Percentiles rank a stretch among this genome's conserved stretches.
These are phyloP conservation scores for Holacanthus passer DNA, from an alignment of 2,113 vertebrate genomes.

Conservation along the genomic window DNA sequence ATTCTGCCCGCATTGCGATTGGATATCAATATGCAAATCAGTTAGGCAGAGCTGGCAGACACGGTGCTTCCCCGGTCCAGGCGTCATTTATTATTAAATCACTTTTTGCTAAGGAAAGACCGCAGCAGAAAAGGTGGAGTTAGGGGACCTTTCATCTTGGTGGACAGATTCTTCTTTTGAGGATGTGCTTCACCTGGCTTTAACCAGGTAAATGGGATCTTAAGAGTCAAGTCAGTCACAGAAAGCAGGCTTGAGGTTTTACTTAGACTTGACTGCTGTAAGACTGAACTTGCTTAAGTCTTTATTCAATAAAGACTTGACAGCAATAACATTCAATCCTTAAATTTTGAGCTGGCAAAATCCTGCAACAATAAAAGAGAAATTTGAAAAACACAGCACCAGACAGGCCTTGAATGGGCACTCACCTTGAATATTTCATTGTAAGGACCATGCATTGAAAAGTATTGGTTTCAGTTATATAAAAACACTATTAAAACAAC, in stretches of 20 bases:
- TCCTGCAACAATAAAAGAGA: too few species aligned
- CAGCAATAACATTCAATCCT: too few species aligned
- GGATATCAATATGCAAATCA: background rate
- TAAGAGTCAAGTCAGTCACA: too few species aligned
- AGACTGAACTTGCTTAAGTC: too few species aligned
- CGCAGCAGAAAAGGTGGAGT: background rate
- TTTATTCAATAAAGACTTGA: too few species aligned
- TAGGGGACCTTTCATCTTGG: background rate
- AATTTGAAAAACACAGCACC: background rate
- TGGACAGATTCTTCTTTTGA: too few species aligned
- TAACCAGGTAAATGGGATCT: too few species aligned
- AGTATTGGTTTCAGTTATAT: background rate
- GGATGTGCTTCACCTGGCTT: too few species aligned
- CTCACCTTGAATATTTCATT: conserved; percentile 9
- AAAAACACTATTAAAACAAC: background rate
- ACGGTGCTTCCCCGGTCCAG: background rate
- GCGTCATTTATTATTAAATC: background rate
- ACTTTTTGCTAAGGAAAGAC: background rate
- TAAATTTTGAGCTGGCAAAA: too few species aligned
- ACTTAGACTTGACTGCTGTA: too few species aligned
- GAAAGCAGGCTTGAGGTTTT: too few species aligned
- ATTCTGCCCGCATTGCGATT: background rate
- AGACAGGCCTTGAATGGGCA: background rate
- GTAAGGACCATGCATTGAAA: background rate
- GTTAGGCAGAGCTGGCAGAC: background rate